Evolutionary conservation across 2,797 vertebrate genomes (phyloP), one percentile per base, ranked within the genome.

Genomic region (Adrianichthys oophorus): DNA sequence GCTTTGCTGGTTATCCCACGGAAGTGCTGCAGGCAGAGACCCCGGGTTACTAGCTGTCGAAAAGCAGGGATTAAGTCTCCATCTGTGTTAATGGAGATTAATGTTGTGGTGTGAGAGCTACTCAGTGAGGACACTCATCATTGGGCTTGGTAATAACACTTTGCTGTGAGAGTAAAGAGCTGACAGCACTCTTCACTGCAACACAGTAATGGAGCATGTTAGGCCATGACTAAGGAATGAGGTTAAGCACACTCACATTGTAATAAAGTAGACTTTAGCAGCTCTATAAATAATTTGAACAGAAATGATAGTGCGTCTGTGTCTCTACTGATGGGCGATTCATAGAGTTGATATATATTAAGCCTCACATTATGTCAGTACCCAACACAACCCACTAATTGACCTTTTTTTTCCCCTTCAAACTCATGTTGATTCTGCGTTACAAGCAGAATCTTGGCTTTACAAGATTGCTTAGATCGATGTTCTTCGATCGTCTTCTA

Each of bases 31-130:
- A 12, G 72, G 43, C 24, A 17, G 16, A 48, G 46, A 64, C 37
- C 43, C 42, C 1, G 57, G 24, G 10, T 52, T 48, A 54, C 45
- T 71, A 13, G 52, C 74, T 74, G 70, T 79, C 48, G 15, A 78
- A 68, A 68, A 68, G 67, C 0, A 19, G 43, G 76, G 87, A 88
- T 89, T 87, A 89, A 63, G 66, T 65, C 56, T 74, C 68, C 76
- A 86, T 85, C 74, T 86, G 82, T 47, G 74, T 80, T 85, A 81
- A 87, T 83, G 77, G 79, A 86, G 83, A 86, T 85, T 86, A 87
- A 87, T 84, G 84, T 59, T 41, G 60, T 56, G 56, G 64, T 41
- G 66, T 83, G 76, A 59, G 74, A 78, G 67, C 69, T 78, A 56
- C 82, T 85, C 69, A 65, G 62, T 5, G 21, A 15, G 13, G 57